These are phyloP conservation scores for Pyrgus malvae DNA, from an alignment of 2,888 invertebrate genomes.

Conservation along the genomic window DNA sequence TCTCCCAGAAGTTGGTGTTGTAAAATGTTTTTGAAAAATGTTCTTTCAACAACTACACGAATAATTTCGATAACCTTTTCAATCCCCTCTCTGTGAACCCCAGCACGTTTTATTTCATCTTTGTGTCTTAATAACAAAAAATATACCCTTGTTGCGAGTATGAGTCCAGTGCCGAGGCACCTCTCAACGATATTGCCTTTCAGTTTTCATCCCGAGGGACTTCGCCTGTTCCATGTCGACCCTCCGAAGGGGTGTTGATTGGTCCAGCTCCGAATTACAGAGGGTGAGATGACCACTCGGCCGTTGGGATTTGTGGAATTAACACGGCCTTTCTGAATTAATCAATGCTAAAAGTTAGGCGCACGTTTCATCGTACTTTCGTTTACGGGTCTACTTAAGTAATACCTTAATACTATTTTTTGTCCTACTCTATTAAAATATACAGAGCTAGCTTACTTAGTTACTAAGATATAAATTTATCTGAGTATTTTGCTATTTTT, in stretches of 20 bases:
- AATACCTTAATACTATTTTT: too few species aligned
- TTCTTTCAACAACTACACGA: too few species aligned
- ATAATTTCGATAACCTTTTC: too few species aligned
- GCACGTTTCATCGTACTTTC: neutral
- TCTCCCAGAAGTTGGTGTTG: too few species aligned
- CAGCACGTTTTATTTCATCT: too few species aligned
- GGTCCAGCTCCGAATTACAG: conserved; percentile 70
- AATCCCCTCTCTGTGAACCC: too few species aligned
- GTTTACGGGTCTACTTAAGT: neutral
- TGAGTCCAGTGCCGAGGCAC: neutral
- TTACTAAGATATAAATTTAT: too few species aligned
- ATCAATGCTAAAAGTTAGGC: conserved; percentile 19
- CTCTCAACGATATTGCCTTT: neutral
- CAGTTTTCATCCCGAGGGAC: conserved; percentile 35
- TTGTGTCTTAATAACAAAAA: neutral
- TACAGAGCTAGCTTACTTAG: too few species aligned
- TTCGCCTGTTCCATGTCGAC: conserved; percentile 45
- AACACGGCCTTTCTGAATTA: conserved; percentile 48
- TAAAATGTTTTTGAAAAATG: too few species aligned
- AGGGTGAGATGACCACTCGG: conserved; percentile 68
- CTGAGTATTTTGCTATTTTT: too few species aligned
- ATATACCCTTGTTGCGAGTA: neutral
- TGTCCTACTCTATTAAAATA: too few species aligned
- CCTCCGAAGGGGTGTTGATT: conserved; percentile 68
- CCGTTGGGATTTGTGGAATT: conserved; percentile 64